Base-by-base conservation (phyloP, 92 coral and sea anemone genomes). In the Bergia puertoricense region DNA sequence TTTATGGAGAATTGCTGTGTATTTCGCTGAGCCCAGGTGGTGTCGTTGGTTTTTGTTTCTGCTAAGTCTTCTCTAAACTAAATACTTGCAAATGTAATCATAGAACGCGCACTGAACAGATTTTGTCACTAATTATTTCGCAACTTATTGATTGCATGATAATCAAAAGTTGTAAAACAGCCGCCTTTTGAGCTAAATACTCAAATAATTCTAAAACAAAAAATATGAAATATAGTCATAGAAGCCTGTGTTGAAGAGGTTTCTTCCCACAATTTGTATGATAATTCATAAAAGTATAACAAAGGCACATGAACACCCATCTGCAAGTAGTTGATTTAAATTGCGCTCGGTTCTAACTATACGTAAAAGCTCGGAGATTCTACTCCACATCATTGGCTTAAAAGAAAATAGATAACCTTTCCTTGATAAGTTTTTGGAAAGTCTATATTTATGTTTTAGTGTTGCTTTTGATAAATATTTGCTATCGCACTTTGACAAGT, bases 401-500 rank as follows among this genome's bases (percentile, higher is more conserved):
- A 62, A 62, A 62, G 11, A 42, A 23, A 8, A 9, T 2, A 7
- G 51, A 42, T 43, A 76, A 76, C 37, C 80, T 42, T 8, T 15
- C 79, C 4, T 41, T 14, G 20, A 73, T 13, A 39, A 7, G 40
- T 8, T 74, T 74, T 18, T 11, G 48, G 46, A 74, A 74, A 13
- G 14, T 8, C 5, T 11, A 36, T 14, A 14, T 41, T 42, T 10
- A 41, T 1, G 22, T 39, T 74, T 40, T 39, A 39, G 22, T 18
- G 30, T 41, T 75, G 80, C 23, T 9, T 76, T 75, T 43, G 14
- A 54, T 43, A 37, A 15, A 40, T 20, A 43, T 76, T 41, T 44
- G 18, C 76, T 36, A 37, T 72, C 43, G 76, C 76, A 72, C 8
- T 74, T 43, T 76, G 80, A 40, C 80, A 76, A 76, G 54, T 45